Base-by-base conservation (phyloP, 1,140 invertebrate genomes). In the Papilio polyxenes region DNA sequence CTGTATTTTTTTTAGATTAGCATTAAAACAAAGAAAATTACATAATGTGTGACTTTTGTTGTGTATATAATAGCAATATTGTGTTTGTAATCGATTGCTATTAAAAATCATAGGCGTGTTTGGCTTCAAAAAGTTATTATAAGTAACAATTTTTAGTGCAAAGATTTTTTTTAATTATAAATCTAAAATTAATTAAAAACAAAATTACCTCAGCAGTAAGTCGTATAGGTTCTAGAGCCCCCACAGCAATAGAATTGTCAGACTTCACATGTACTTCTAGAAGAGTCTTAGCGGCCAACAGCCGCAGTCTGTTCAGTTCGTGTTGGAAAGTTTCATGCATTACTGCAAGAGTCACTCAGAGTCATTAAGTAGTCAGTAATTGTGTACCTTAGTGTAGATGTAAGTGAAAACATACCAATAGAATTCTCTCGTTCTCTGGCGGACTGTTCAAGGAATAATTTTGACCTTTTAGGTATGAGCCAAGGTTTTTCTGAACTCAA, bases 371-470 rank as follows among this genome's bases (percentile, higher is more conserved):
- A 6, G 8, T 62, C 17, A 20, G 0, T 9, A 62, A 20, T 20
- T 20, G n/a, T 9, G 53, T 17, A 17, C 53, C 15, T 56, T 53
- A 15, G 10, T 13, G 10, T 53, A 53, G 10, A 17, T n/a, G n/a
- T n/a, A n/a, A n/a, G n/a, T 17, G 3, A 56, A 56, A 37, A 72
- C 23, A 62, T 56, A 92, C 91, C 82, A 44, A 85, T 74, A 82
- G 97, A 96, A 90, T 98, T 97, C 84, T 98, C 97, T 87, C 98
- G 95, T 94, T 99, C 99, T 20, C 98, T 95, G 86, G 98, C 96
- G 2, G 98, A 98, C 93, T 99, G 98, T 91, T 99, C 98, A 10
- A 99, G 96, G 95, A 99, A 99, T 76, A 99, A 94, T 90, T 99
- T 98, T 0, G 98, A 99, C 92, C 99, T 98, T 94, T 99, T 99